These are phyloP conservation scores for Amphimallon solstitiale DNA, from an alignment of 2,888 invertebrate species.

Conservation along the genomic window DNA sequence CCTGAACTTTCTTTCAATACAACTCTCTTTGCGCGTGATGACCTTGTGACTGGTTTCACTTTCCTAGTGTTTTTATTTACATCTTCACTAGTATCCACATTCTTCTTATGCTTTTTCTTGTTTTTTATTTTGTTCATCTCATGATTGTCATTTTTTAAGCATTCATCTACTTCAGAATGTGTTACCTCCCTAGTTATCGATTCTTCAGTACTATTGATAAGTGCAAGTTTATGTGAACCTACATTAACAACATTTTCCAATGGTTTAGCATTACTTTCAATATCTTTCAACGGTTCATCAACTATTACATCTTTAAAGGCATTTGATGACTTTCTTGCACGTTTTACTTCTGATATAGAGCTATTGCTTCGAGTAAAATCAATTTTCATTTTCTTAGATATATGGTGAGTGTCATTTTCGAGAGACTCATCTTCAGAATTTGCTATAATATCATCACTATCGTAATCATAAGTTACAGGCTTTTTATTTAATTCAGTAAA, in stretches of 20 bases:
- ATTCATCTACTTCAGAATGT: too few relatives aligned
- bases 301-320: not conserved
- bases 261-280: conserved; percentile 12
- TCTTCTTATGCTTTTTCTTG: too few relatives aligned
- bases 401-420: conserved; percentile 42
- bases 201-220: too few relatives aligned
- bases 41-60: too few relatives aligned
- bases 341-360: not conserved
- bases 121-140: too few relatives aligned
- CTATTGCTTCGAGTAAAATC: conserved; percentile 24
- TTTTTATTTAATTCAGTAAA: conserved; percentile 4
- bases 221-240: too few relatives aligned
- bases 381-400: conserved; percentile 53
- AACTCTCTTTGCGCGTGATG: conserved; percentile 44
- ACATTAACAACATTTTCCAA: too few relatives aligned
- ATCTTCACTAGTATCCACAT: too few relatives aligned
- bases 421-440: conserved; percentile 59
- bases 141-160: too few relatives aligned
- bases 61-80: too few relatives aligned
- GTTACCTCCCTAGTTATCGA: too few relatives aligned
- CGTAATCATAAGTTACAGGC: conserved; percentile 56
- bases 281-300: not conserved
- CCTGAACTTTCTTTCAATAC: conserved; percentile 51
- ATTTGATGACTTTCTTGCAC: too few relatives aligned
- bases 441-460: conserved; percentile 75